Base-by-base conservation (phyloP, 2,888 invertebrate species). In the Conops quadrifasciatus region DNA sequence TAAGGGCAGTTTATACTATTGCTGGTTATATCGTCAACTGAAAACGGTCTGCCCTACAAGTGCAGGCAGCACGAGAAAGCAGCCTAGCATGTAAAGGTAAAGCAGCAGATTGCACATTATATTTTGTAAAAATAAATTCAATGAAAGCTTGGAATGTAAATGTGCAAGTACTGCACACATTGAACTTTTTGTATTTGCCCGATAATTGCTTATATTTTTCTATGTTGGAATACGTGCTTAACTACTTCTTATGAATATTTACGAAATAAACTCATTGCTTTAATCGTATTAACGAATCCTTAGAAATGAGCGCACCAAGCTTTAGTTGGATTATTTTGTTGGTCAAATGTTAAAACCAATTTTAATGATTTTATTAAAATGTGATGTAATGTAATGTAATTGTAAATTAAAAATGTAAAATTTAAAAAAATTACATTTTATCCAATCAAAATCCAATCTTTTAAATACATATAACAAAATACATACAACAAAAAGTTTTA, bases 11-110 rank as follows among this genome's bases (percentile, higher is more conserved):
- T 75, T 79, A 2, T 85, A 85, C 73, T 81, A 82, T 71, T 75
- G 77, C 43, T 85, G 84, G 84, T 59, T 82, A 2, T 84, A 85
- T 77, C 81, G 79, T 43, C 83, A 84, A 78, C 81, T 84, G 19
- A 77, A 78, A 59, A 79, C 83, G 16, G 43, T 73, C 13, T 60
- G 67, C 19, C 67, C 59, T 21, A 36, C 56, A 56, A 53, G 43
- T 19, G 4, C 53, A 56, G 53, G 5, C n/a, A 16, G 2, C 49
- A 49, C 7, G 3, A 15, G n/a, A 16, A n/a, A n/a, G 16, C 9
- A 26, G 21, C 4, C 3, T 5, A 59, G 28, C 7, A n/a, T 49
- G n/a, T 11, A 49, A 19, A 36, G 9, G 36, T 36, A 36, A 36
- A 36, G 36, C 36, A 36, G 36, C 36, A 36, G 9, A 36, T 36